A percentile compares a stretch with the other conserved stretches of the same genome.
Evolutionary conservation across 1,140 invertebrate species (phyloP).

Genomic region (Orussus abietinus): DNA sequence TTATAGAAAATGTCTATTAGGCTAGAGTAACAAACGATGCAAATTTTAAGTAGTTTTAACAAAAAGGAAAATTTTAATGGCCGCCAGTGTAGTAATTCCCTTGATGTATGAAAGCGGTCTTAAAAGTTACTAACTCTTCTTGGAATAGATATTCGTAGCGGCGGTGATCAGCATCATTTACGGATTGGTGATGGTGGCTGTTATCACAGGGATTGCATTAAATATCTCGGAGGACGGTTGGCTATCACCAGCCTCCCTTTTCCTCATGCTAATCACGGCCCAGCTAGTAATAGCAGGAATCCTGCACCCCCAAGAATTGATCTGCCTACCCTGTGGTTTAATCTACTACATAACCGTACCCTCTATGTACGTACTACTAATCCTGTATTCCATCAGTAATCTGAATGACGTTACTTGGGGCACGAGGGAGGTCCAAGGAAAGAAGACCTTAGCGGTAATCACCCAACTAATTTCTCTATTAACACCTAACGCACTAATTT

Average conservation of each 20-base stretch:
- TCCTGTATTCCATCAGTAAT: slow-evolving; percentile 65
- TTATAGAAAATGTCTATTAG: too few species aligned
- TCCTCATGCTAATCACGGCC: slow-evolving; percentile 48
- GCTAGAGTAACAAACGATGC: too few species aligned
- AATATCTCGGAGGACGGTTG: slow-evolving; percentile 55
- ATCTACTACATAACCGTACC: slow-evolving; percentile 67
- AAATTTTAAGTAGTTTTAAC: too few species aligned
- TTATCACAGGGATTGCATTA: slow-evolving; percentile 60
- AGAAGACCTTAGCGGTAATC: slow-evolving; percentile 38
- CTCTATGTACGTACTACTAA: slow-evolving; percentile 65
- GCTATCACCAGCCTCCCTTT: slow-evolving; percentile 55
- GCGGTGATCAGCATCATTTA: slow-evolving; percentile 61
- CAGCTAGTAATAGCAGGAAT: slow-evolving; percentile 56
- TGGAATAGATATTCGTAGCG: slow-evolving; percentile 55
- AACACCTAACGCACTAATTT: slow-evolving; percentile 2
- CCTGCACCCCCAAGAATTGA: slow-evolving; percentile 61
- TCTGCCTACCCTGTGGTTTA: slow-evolving; percentile 56
- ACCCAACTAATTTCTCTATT: slow-evolving; percentile 15
- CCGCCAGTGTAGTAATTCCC: too few species aligned
- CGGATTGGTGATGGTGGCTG: slow-evolving; percentile 66
- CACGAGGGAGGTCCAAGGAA: slow-evolving; percentile 56
- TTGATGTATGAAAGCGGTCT: too few species aligned
- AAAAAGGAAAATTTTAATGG: too few species aligned
- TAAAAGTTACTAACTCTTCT: neutral
- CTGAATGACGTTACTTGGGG: slow-evolving; percentile 66